Evolutionary conservation across 2,113 vertebrate genomes (phyloP).

Genomic region (Planiliza haematocheilus): DNA sequence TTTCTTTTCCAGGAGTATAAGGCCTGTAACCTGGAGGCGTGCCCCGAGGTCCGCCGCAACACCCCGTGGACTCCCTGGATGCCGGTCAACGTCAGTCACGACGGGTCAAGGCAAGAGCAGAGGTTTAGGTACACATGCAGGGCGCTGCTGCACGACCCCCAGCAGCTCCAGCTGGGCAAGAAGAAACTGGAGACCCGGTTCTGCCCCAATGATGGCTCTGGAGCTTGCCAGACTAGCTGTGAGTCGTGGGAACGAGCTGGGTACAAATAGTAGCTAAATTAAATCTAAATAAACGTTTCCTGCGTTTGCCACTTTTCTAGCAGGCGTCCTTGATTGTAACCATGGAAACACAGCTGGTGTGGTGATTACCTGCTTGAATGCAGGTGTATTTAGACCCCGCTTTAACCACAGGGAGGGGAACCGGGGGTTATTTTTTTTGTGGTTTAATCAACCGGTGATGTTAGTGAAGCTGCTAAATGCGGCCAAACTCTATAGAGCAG

Average conservation of each 20-base stretch:
- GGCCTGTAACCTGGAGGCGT: constrained; percentile 92
- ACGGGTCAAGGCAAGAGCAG: constrained; percentile 93
- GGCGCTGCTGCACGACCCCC: constrained; percentile 89
- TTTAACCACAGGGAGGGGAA: background rate
- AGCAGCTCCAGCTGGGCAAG: constrained; percentile 92
- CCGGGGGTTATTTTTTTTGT: background rate
- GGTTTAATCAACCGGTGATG: no score
- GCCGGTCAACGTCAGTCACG: constrained; percentile 92
- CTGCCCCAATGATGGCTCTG: constrained; percentile 89
- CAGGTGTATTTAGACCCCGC: background rate
- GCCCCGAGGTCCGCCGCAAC: constrained; percentile 94
- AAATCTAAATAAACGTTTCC: background rate
- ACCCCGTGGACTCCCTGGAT: constrained; percentile 98
- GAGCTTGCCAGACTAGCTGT: constrained; percentile 92
- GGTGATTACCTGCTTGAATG: no score
- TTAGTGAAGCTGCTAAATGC: background rate
- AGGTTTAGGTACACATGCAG: constrained; percentile 95
- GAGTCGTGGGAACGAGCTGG: constrained; percentile 41
- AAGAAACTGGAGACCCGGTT: constrained; percentile 92
- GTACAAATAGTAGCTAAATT: no score
- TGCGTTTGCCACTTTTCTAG: background rate
- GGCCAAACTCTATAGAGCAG: background rate
- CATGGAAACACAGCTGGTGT: constrained; percentile 20
- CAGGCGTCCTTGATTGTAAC: constrained; percentile 1
- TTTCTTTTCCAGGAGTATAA: constrained; percentile 92